Base-by-base conservation (phyloP, 2,888 invertebrate species). In the Plusia festucae region DNA sequence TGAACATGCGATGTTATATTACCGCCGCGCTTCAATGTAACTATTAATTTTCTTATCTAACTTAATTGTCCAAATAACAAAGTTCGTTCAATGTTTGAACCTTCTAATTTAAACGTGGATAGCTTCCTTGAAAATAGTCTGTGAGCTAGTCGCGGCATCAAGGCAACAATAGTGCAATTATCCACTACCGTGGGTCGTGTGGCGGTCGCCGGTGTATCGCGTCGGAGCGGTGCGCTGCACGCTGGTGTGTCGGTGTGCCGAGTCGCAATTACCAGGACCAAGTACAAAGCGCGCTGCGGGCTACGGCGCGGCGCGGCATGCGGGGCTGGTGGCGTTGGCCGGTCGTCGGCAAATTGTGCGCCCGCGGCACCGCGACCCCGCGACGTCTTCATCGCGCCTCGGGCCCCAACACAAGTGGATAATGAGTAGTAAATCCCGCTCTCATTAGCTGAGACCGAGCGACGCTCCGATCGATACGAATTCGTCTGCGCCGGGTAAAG, bases 351-450 rank as follows among this genome's bases (percentile, higher is more conserved):
- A 91, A 93, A 94, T 93, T 91, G 91, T 90, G 85, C 84, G 91
- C 92, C 91, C 85, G 89, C 88, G 91, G 92, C 80, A 72, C 78
- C 76, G 81, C 78, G 82, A 80, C 78, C 83, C 81, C 77, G 87
- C 90, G 91, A 93, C 93, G 93, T 91, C 93, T 93, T 92, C 93
- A 93, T 92, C 88, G 88, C 89, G 91, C 93, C 91, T 78, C 87
- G 85, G 91, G 93, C 91, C 85, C 82, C 88, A 87, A 87, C 90
- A 88, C 93, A 93, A 94, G 93, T 94, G 93, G 94, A 94, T 94
- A 94, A 95, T 95, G 90, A 93, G 90, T 92, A 91, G 91, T 91
- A 90, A 93, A 94, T 91, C 91, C 91, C 81, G 89, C 90, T 85
- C 93, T 95, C 94, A 94, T 95, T 95, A 95, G 91, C 89, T 85